Evolutionary conservation across 2,888 invertebrate genomes (phyloP).

Genomic region (Crocallis elinguaria): DNA sequence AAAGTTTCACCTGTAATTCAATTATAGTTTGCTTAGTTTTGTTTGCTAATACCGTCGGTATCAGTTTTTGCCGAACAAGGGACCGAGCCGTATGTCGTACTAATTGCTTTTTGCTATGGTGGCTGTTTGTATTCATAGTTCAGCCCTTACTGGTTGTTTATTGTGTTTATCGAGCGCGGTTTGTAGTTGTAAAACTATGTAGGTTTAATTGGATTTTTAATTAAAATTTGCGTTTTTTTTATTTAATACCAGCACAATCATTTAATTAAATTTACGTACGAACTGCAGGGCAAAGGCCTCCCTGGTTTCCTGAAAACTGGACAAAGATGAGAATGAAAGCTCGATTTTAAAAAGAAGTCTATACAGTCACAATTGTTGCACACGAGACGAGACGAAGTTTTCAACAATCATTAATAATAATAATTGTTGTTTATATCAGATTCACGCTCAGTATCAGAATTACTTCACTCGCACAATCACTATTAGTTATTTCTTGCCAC

Average conservation of each 20-base stretch:
- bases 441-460: not conserved
- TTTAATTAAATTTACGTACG: too few relatives aligned
- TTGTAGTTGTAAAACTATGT: not conserved
- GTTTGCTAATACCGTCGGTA: slow-evolving; percentile 23
- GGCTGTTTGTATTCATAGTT: slow-evolving; percentile 29
- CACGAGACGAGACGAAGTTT: too few relatives aligned
- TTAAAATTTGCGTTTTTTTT: too few relatives aligned
- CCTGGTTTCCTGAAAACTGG: too few relatives aligned
- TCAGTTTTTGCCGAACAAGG: slow-evolving; percentile 38
- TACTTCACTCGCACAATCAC: not conserved
- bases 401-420: too few relatives aligned
- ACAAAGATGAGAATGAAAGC: too few relatives aligned
- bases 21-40: slow-evolving; percentile 58
- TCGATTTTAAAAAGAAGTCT: too few relatives aligned
- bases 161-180: slow-evolving; percentile 13
- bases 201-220: too few relatives aligned
- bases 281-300: too few relatives aligned
- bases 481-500: slow-evolving; percentile 20
- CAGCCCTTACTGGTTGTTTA: slow-evolving; percentile 17
- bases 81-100: slow-evolving; percentile 30
- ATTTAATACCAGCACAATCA: too few relatives aligned
- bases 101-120: slow-evolving; percentile 33
- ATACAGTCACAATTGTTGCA: too few relatives aligned
- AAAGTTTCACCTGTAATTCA: slow-evolving; percentile 57
- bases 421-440: not conserved